These are phyloP conservation scores for Notechis scutatus DNA, from an alignment of 2,113 vertebrate genomes.

Conservation along the genomic window DNA sequence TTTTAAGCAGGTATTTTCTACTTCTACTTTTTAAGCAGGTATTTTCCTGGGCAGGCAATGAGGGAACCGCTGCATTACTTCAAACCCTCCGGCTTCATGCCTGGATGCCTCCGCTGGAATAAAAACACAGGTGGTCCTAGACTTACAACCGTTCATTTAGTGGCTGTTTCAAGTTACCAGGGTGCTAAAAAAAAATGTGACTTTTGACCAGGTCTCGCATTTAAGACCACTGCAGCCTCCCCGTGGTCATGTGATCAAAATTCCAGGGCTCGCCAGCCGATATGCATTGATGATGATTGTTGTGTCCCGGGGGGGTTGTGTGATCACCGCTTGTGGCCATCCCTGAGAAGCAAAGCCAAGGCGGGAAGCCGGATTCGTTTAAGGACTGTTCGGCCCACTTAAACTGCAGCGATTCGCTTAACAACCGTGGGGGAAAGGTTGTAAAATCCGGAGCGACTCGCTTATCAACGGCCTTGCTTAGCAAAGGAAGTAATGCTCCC, in stretches of 20 bases:
- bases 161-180: neutral
- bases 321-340: neutral
- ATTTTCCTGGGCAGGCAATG: neutral
- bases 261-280: neutral
- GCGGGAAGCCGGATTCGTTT: neutral
- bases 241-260: neutral
- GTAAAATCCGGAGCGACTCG: neutral
- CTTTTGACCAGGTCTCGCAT: neutral
- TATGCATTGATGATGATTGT: neutral
- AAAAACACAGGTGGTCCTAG: neutral
- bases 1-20: neutral
- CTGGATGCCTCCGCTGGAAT: neutral
- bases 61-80: neutral
- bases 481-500: neutral
- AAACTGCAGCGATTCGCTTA: neutral
- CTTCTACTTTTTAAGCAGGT: neutral
- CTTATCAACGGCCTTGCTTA: neutral
- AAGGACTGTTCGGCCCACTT: neutral
- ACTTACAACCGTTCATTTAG: neutral
- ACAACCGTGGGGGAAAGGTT: neutral
- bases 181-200: neutral
- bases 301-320: neutral
- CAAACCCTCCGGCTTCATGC: neutral
- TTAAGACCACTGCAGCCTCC: neutral
- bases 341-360: neutral